Evolutionary conservation across 2,888 invertebrate genomes (phyloP).

Genomic region (Drosophila birchii): DNA sequence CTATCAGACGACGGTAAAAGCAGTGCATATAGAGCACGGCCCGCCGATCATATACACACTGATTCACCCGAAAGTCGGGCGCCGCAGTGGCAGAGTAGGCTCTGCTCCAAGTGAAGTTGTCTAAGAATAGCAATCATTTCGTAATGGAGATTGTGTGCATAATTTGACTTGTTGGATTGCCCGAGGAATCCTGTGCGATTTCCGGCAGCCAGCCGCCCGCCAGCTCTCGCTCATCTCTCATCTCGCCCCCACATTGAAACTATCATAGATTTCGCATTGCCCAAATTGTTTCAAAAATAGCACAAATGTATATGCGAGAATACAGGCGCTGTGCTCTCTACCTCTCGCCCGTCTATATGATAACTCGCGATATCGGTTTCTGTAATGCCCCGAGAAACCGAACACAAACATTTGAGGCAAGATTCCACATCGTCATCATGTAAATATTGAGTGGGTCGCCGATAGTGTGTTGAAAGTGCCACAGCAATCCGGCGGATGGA

Average conservation of each 20-base stretch:
- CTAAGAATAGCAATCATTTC: conserved; percentile 69
- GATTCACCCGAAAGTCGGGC: conserved; percentile 8
- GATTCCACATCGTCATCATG: conserved; percentile 38
- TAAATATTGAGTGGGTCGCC: conserved; percentile 35
- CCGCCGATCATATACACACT: conserved; percentile 21
- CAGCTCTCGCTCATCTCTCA: conserved; percentile 6
- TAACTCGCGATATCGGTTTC: conserved; percentile 42
- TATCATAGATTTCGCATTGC: conserved; percentile 46
- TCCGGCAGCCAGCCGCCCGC: conserved; percentile 25
- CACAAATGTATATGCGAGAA: conserved; percentile 64
- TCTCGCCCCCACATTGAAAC: conserved; percentile 2
- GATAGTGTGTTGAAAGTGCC: conserved; percentile 30
- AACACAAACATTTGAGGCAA: conserved; percentile 29
- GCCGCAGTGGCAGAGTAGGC: conserved; percentile 3
- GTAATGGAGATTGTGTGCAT: conserved; percentile 55
- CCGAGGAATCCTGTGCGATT: conserved; percentile 25
- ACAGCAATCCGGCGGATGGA: conserved; percentile 27
- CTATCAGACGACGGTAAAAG: conserved; percentile 53
- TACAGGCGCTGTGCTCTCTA: conserved; percentile 23
- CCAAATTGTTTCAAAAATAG: conserved; percentile 73
- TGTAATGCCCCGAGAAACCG: conserved; percentile 28
- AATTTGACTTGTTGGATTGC: conserved; percentile 34
- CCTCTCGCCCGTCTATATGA: conserved; percentile 14
- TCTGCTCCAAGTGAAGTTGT: conserved; percentile 56
- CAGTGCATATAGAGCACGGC: conserved; percentile 24